Conservation (phyloP, 2,113 vertebrate species). For the Puffinus mauretanicus region DNA sequence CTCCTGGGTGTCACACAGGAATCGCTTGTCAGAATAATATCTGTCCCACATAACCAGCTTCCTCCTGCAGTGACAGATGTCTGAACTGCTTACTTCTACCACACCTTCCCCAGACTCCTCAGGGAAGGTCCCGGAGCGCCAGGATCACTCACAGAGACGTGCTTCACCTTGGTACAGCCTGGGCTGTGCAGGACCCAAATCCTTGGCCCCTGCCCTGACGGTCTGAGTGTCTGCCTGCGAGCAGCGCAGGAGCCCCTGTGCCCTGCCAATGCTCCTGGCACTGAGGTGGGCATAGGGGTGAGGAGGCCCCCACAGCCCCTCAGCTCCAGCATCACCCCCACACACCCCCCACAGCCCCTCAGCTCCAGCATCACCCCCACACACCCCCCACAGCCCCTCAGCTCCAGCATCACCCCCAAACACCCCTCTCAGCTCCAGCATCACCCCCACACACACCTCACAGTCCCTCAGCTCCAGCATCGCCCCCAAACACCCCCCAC, state of each 20-base stretch:
- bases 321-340: not conserved
- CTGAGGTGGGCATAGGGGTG: not conserved
- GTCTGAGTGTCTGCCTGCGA: not conserved
- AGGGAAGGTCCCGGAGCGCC: not conserved
- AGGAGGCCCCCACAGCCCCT: not conserved
- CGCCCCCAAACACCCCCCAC: no score
- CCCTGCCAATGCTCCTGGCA: not conserved
- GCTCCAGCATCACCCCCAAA: no score
- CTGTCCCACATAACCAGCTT: fast-evolving
- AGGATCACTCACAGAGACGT: not conserved
- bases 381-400: no score
- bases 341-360: no score
- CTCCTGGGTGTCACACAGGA: not conserved
- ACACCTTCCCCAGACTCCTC: not conserved
- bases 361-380: not conserved
- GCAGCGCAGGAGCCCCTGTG: not conserved
- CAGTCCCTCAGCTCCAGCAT: not conserved
- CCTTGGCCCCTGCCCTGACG: no score
- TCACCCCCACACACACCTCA: no score
- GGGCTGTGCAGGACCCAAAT: not conserved
- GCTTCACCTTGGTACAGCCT: fast-evolving
- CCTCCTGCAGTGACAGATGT: not conserved
- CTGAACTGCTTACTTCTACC: fast-evolving
- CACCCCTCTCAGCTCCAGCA: no score
- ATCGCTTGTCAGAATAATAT: not conserved